Evolutionary conservation across 2,888 invertebrate genomes (phyloP).

Genomic region (Hyalella azteca): DNA sequence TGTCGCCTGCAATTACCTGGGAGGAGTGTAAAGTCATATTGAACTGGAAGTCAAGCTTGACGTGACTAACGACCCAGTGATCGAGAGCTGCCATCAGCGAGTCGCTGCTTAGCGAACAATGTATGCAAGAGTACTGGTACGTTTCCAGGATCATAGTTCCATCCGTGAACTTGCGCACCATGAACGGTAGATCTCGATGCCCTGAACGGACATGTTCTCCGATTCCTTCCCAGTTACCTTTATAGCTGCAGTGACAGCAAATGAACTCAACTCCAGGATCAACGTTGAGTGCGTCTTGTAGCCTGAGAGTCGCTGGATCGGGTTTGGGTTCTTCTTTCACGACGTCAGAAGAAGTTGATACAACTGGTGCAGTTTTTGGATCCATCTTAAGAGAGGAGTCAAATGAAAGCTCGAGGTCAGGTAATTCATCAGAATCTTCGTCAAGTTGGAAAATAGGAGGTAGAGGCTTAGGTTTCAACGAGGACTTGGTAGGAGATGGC

Average conservation of each 20-base stretch:
- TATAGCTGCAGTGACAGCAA: slow-evolving; percentile 53
- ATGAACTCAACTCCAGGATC: slow-evolving; percentile 39
- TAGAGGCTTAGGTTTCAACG: not conserved
- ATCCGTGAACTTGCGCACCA: slow-evolving; percentile 48
- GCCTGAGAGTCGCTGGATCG: not conserved
- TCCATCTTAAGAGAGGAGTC: not conserved
- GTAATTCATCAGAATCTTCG: slow-evolving; percentile 31
- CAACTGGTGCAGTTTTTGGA: not conserved
- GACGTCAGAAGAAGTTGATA: not conserved
- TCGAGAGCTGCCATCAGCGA: slow-evolving; percentile 53
- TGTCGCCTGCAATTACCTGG: not conserved
- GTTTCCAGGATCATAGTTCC: slow-evolving; percentile 46
- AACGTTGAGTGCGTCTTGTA: not conserved
- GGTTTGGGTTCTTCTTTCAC: not conserved
- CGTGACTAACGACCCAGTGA: slow-evolving; percentile 54
- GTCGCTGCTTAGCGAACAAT: slow-evolving; percentile 46
- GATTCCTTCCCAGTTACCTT: slow-evolving; percentile 40
- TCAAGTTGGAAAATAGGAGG: slow-evolving; percentile 25
- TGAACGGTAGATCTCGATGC: slow-evolving; percentile 52
- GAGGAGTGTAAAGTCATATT: not conserved
- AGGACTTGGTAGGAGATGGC: not conserved
- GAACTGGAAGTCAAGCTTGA: slow-evolving; percentile 19
- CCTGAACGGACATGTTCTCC: slow-evolving; percentile 51
- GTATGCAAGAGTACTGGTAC: slow-evolving; percentile 51
- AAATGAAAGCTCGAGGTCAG: not conserved